Percentiles rank a stretch among this genome's conserved stretches.
Evolutionary conservation across 2,888 invertebrate genomes (phyloP).

Genomic region (Rugalucina vietnamica): DNA sequence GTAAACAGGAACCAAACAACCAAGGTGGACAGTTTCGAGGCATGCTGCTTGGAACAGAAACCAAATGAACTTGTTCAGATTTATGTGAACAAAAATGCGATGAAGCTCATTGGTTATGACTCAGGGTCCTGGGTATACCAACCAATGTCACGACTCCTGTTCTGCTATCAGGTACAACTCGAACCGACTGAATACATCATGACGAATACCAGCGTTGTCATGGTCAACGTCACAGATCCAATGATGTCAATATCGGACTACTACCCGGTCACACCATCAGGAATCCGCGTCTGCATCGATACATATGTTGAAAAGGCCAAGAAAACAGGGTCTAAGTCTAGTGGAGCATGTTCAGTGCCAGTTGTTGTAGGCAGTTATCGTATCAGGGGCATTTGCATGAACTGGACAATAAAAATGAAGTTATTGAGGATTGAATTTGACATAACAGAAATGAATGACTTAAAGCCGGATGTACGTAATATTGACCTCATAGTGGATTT

Average conservation of each 20-base stretch:
- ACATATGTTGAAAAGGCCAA: no score
- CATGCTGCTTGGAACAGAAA: no score
- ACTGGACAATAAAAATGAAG: no score
- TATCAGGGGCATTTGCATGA: no score
- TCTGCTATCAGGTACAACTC: not conserved
- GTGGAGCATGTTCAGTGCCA: no score
- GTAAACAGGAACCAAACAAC: not conserved
- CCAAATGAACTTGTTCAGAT: not conserved
- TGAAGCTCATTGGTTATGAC: not conserved
- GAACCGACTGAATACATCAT: not conserved
- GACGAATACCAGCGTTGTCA: not conserved
- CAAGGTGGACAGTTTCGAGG: not conserved
- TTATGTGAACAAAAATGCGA: not conserved
- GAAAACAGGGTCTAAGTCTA: no score
- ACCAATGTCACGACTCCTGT: not conserved
- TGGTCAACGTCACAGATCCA: not conserved
- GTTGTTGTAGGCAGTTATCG: no score
- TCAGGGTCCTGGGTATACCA: not conserved
- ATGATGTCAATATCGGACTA: not conserved
- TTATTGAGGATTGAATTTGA: no score
- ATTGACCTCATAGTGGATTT: no score
- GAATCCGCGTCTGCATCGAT: not conserved
- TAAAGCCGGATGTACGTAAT: no score
- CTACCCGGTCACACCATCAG: not conserved
- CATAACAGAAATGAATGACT: no score